Evolutionary conservation across 2,797 vertebrate genomes (phyloP).

Genomic region (Ambastaia sidthimunki): DNA sequence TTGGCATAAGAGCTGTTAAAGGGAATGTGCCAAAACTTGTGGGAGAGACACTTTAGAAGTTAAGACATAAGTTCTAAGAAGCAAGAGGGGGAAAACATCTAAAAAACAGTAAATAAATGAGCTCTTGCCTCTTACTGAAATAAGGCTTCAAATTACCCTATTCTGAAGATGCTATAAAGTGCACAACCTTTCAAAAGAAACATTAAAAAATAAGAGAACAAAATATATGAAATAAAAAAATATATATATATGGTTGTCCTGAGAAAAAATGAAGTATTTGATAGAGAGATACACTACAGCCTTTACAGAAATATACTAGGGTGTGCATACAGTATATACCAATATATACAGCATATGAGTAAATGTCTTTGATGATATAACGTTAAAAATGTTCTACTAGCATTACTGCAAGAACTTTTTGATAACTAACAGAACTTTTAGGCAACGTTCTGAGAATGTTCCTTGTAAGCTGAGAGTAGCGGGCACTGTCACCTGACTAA

Average conservation of each 20-base stretch:
- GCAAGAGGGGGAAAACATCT: constrained; percentile 51
- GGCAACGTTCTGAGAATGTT: too few species aligned
- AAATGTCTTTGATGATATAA: too few species aligned
- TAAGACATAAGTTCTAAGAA: constrained; percentile 54
- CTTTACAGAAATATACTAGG: too few species aligned
- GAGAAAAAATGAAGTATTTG: neutral
- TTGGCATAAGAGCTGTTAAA: constrained; percentile 11
- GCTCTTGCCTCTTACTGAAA: constrained; percentile 55
- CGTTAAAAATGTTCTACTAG: too few species aligned
- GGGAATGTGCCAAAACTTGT: constrained; percentile 55
- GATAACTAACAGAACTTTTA: too few species aligned
- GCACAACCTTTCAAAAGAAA: neutral
- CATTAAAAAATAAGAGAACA: neutral
- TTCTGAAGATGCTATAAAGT: neutral
- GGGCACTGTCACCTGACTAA: neutral
- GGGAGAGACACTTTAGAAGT: constrained; percentile 68
- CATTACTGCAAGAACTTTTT: too few species aligned
- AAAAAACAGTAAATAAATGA: constrained; percentile 53
- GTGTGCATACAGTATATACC: too few species aligned
- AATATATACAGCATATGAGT: too few species aligned
- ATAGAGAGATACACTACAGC: too few species aligned
- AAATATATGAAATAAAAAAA: neutral
- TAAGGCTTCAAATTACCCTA: constrained; percentile 59
- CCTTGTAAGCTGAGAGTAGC: too few species aligned
- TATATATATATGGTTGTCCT: neutral